Percentiles rank a stretch among this genome's conserved stretches.
Conservation (phyloP, 2,797 vertebrate genomes). For the Harpagifer antarcticus region DNA sequence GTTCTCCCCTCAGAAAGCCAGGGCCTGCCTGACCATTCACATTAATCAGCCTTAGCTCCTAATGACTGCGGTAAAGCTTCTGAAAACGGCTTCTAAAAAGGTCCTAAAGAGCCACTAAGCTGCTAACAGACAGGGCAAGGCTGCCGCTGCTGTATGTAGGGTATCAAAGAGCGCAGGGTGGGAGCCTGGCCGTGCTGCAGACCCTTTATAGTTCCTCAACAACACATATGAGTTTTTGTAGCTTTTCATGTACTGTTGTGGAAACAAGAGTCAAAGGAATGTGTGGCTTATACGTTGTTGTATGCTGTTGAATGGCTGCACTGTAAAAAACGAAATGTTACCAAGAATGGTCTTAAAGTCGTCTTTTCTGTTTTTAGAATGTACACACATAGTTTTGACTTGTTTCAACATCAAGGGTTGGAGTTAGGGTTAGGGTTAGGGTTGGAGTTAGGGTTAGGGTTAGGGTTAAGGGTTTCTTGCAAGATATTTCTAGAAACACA, state of each 20-base stretch:
- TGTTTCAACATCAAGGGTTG: not conserved
- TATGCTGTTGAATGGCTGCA: not conserved
- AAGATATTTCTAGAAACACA: too few relatives aligned
- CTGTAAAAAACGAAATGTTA: not conserved
- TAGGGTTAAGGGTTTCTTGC: too few relatives aligned
- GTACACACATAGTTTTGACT: not conserved
- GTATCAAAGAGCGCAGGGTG: constrained; percentile 38
- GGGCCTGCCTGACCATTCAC: constrained; percentile 92
- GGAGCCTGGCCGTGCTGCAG: constrained; percentile 42
- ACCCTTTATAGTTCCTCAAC: constrained; percentile 38
- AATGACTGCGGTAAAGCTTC: constrained; percentile 93
- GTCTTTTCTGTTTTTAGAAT: not conserved
- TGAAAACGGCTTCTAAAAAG: constrained; percentile 81
- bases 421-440: too few relatives aligned
- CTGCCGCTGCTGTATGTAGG: constrained; percentile 48
- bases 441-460: too few relatives aligned
- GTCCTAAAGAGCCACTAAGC: constrained; percentile 83
- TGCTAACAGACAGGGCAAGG: constrained; percentile 65
- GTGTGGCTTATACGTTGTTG: not conserved
- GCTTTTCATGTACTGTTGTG: constrained; percentile 2
- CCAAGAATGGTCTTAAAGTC: not conserved
- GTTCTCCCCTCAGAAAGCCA: constrained; percentile 82
- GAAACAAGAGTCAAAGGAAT: not conserved
- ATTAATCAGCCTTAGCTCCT: constrained; percentile 94
- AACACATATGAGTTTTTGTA: not conserved